phyloP scores from a whole-genome alignment of 1,140 invertebrate genomes.

The Achroia grisella region DNA sequence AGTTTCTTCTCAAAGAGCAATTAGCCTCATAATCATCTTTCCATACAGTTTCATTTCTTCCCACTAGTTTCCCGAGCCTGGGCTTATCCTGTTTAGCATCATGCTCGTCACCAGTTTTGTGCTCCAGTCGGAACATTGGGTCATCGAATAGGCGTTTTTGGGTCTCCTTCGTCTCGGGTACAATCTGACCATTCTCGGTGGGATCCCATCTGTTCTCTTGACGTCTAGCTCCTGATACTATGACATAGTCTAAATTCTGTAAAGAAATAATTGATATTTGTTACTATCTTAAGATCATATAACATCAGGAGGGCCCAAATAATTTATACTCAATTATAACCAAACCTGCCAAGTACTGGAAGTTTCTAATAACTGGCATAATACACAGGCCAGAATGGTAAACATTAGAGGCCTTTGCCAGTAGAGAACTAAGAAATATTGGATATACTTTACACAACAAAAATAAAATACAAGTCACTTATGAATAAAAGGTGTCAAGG shows the following conservation, averaged over 20 bases:
- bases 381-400: no score
- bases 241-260: slow-evolving; percentile 97
- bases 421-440: no score
- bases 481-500: no score
- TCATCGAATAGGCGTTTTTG: slow-evolving; percentile 92
- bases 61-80: slow-evolving; percentile 82
- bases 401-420: no score
- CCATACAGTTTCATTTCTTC: slow-evolving; percentile 85
- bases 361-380: no score
- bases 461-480: no score
- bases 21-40: slow-evolving; percentile 95
- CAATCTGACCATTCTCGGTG: slow-evolving; percentile 94
- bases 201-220: slow-evolving; percentile 99
- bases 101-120: slow-evolving; percentile 87
- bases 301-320: no score
- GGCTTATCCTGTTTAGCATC: slow-evolving; percentile 82
- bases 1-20: slow-evolving; percentile 84
- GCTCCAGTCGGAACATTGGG: slow-evolving; percentile 97
- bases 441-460: no score
- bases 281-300: no score
- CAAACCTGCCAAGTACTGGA: no score
- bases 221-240: slow-evolving; percentile 93
- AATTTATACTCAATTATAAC: no score
- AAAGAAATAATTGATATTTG: slow-evolving; percentile 19
- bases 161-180: slow-evolving; percentile 91